Base-by-base conservation (phyloP, 2,888 invertebrate species). In the Stomorhina lunata region DNA sequence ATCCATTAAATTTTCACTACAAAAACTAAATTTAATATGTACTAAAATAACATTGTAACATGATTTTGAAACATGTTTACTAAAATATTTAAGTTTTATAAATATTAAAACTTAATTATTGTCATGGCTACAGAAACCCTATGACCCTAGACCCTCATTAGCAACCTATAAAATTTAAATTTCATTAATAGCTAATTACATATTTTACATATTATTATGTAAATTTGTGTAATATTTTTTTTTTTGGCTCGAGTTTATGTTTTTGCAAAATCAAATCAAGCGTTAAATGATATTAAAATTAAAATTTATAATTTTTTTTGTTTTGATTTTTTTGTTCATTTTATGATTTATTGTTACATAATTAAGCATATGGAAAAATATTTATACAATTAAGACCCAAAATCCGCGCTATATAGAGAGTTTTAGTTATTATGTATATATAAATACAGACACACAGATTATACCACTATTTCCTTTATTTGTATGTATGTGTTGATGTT, bases 311-410 rank as follows among this genome's bases (percentile, higher is more conserved):
- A 53, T 34, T 66, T 53, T 7, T 32, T 15, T 25, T 12, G 0
- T 20, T 4, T 12, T 1, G 10, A 12, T 55, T 34, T 53, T 80
- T 66, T 61, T 10, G n/a, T n/a, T n/a, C n/a, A n/a, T 20, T 37
- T 55, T 50, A 12, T 43, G 20, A 63, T 40, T 59, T 71, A 57
- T 65, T 82, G 50, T 82, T 81, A 71, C 77, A 83, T 84, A 83
- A 85, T 85, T 84, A 84, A 84, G 76, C 68, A 65, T 45, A 81
- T 83, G 43, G 55, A 63, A 84, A 76, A 84, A 85, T 85, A 84
- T 85, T 84, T 80, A 84, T 83, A 83, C 43, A 84, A 83, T 85
- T 83, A 85, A 85, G 80, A 80, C 61, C 72, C 55, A 79, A 85
- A 85, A 84, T 84, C 81, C 72, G 73, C 65, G 59, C 15, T 43